Evolutionary conservation across 1,140 invertebrate genomes (phyloP).

Genomic region (Sitobion miscanthi): DNA sequence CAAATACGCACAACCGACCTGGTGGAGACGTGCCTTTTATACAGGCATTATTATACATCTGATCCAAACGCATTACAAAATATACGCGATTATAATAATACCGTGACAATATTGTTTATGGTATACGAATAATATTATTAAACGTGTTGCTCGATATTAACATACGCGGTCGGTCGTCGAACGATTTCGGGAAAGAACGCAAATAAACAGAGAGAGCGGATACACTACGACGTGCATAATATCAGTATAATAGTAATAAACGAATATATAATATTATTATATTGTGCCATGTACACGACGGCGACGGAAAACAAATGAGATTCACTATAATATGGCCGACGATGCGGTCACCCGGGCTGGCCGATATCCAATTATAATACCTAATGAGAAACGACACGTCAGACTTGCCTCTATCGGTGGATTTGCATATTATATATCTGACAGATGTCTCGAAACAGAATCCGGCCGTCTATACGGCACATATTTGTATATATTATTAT

Average conservation of each 20-base stretch:
- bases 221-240: neutral
- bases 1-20: neutral
- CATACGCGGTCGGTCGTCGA: neutral
- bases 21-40: neutral
- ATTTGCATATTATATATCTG: constrained; percentile 30
- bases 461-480: neutral
- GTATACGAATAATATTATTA: neutral
- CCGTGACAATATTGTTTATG: neutral
- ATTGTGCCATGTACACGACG: neutral
- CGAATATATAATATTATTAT: constrained; percentile 11
- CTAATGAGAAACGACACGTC: constrained; percentile 29
- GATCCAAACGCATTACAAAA: neutral
- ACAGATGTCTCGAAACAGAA: constrained; percentile 15
- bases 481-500: neutral
- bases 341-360: neutral
- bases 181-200: neutral
- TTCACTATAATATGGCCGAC: neutral
- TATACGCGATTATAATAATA: neutral
- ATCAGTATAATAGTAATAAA: neutral
- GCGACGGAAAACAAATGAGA: neutral
- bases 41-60: too few relatives aligned
- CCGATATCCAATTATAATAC: constrained; percentile 39
- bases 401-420: neutral
- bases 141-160: neutral
- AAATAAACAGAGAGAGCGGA: neutral